Evolutionary conservation across 2,888 invertebrate species (phyloP), one percentile per base, ranked within the genome.

Genomic region (Drosophila gaucha): DNA sequence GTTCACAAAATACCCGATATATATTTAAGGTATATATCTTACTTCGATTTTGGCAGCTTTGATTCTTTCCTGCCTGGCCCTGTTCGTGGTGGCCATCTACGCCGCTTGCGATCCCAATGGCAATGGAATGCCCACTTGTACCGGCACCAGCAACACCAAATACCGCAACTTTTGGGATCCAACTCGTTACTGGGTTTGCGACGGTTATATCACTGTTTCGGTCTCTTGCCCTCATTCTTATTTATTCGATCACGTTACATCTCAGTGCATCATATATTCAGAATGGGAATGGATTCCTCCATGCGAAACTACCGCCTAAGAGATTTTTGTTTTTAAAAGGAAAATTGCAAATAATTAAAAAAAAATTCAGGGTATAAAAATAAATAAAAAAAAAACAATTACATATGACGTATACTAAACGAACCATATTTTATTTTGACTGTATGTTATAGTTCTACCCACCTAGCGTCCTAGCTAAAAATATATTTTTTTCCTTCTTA

Each of bases 151-250:
- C 9, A 0, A 10, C 0, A 6, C 5, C 1, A 30, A 0, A 0
- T 62, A 35, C 24, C 75, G 82, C 28, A 74, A 82, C 56, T 57
- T 50, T 46, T 85, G 16, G 18, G 87, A 82, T 54, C 85, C 87
- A 18, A 82, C 80, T 0, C 49, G 10, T 0, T 82, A 57, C 46
- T 80, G 80, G 66, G 0, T 0, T 0, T 80, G 80, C 43, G 0
- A 14, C 0, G 5, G 9, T n/a, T 22, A 35, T 0, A 0, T 0
- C 0, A 28, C 60, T 0, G 1, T 6, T 0, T 0, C 2, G 10
- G 28, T 28, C n/a, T n/a, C n/a, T 0, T 78, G 76, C 50, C 4
- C n/a, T n/a, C n/a, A n/a, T n/a, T n/a, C n/a, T n/a, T n/a, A n/a
- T n/a, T n/a, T n/a, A n/a, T 78, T 26, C n/a, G 2, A n/a, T 22